Evolutionary conservation across 2,797 vertebrate species (phyloP).

Genomic region (Denticeps clupeoides): DNA sequence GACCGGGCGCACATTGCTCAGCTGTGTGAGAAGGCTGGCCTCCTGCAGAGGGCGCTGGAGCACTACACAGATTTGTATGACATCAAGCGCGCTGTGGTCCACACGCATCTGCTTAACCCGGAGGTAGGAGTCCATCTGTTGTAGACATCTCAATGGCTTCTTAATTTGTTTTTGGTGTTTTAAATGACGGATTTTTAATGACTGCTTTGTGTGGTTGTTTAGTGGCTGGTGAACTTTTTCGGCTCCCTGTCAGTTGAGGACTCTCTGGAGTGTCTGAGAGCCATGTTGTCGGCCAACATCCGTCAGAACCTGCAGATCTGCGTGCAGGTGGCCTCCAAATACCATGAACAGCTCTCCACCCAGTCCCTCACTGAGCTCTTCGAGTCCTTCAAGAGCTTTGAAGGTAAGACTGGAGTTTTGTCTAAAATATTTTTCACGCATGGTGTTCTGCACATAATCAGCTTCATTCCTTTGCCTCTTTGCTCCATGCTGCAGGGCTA

Average conservation of each 20-base stretch:
- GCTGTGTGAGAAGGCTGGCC: constrained; percentile 94
- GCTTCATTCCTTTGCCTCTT: no score
- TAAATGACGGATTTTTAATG: no score
- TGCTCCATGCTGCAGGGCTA: constrained; percentile 69
- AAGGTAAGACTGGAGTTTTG: constrained; percentile 81
- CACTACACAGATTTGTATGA: constrained; percentile 96
- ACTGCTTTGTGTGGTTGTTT: no score
- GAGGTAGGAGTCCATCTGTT: constrained; percentile 60
- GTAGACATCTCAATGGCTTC: no score
- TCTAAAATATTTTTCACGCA: no score
- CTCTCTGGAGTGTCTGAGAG: constrained; percentile 91
- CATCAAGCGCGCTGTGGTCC: constrained; percentile 93
- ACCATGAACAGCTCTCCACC: constrained; percentile 90
- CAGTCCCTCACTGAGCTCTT: constrained; percentile 93
- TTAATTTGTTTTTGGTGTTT: no score
- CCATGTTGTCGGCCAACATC: constrained; percentile 97
- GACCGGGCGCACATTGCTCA: constrained; percentile 95
- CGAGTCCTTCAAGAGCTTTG: constrained; percentile 98
- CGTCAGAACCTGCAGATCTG: constrained; percentile 97
- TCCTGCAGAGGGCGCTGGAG: constrained; percentile 91
- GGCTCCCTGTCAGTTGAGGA: constrained; percentile 95
- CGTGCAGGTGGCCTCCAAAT: constrained; percentile 96
- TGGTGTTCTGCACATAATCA: no score
- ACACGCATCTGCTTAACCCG: constrained; percentile 96
- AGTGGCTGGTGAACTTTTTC: constrained; percentile 99